Conservation (phyloP, 2,113 vertebrate genomes). For the Anguilla rostrata region DNA sequence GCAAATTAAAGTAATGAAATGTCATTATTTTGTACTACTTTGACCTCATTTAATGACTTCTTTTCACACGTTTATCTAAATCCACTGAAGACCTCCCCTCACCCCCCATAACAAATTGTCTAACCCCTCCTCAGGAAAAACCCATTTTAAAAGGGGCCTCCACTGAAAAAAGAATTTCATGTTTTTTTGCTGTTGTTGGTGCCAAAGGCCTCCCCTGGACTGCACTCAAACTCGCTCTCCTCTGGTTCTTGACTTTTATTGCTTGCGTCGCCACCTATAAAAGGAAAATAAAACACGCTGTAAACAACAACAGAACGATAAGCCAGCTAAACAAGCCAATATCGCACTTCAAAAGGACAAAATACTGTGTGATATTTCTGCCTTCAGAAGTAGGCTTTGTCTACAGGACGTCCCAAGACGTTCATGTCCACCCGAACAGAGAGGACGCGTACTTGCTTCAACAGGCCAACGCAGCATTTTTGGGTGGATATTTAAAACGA, state of each 20-base stretch:
- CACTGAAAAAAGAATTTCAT: no score
- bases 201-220: slow-evolving; percentile 4
- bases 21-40: no score
- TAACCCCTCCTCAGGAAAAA: no score
- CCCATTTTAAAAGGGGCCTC: no score
- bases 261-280: slow-evolving; percentile 41
- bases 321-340: background rate
- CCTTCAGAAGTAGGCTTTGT: background rate
- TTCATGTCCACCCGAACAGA: background rate
- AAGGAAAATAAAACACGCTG: background rate
- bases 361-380: background rate
- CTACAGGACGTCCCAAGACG: background rate
- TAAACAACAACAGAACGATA: background rate
- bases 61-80: no score
- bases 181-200: background rate
- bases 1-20: background rate
- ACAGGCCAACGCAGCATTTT: background rate
- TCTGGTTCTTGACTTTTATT: slow-evolving; percentile 60
- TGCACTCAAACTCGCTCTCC: slow-evolving; percentile 73
- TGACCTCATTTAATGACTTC: no score
- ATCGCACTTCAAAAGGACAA: background rate
- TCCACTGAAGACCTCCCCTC: no score
- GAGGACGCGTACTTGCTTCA: background rate
- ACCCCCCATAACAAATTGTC: no score
- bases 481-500: background rate